These are phyloP conservation scores for Protobothrops flavoviridis DNA, from an alignment of 2,113 vertebrate genomes.

Conservation along the genomic window DNA sequence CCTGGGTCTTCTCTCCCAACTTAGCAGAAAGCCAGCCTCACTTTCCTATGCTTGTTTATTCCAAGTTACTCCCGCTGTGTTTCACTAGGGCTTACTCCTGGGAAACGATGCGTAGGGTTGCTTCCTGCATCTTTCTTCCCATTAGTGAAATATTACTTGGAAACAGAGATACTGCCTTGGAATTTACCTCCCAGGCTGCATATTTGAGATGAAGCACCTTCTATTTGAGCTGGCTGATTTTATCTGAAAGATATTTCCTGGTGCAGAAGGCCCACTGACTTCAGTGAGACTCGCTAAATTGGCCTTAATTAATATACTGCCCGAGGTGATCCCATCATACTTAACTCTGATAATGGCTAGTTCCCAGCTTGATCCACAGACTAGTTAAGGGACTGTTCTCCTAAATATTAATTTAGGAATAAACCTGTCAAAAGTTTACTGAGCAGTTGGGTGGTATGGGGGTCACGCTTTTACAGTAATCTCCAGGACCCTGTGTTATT, in stretches of 20 bases:
- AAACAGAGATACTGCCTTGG: not conserved
- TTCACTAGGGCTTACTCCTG: not conserved
- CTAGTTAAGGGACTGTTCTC: not conserved
- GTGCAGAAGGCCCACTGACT: not conserved
- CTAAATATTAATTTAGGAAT: not conserved
- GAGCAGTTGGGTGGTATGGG: not conserved
- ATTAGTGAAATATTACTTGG: not conserved
- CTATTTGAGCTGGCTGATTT: not conserved
- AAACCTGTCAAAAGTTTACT: not conserved
- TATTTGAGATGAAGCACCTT: not conserved
- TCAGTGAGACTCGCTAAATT: not conserved
- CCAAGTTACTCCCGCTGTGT: not conserved
- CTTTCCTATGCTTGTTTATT: not conserved
- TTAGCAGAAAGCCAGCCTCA: not conserved
- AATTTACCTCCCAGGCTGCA: not conserved
- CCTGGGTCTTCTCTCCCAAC: not conserved
- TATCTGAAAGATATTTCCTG: not conserved
- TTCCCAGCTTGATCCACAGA: not conserved
- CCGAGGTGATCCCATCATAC: not conserved
- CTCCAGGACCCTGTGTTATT: not conserved
- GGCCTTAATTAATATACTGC: not conserved
- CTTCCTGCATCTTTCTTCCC: not conserved
- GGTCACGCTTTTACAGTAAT: not conserved
- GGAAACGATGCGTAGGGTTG: not conserved
- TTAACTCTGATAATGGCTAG: not conserved